Conservation (phyloP, 2,113 vertebrate species). For the Hypocryptadius cinnamomeus region DNA sequence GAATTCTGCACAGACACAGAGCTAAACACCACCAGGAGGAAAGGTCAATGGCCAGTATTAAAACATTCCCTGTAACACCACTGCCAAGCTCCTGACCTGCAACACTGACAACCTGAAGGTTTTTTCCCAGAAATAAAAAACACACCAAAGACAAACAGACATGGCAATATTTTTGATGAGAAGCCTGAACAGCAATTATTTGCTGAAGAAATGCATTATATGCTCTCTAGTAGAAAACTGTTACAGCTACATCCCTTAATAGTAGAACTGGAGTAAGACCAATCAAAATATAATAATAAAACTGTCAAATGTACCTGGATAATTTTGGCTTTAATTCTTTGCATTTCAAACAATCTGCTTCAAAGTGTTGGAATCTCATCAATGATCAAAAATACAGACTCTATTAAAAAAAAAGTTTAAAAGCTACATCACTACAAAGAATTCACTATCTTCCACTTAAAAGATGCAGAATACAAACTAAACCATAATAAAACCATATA, state of each 20-base stretch:
- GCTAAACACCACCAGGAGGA: neutral
- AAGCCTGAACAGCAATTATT: neutral
- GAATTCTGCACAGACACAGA: neutral
- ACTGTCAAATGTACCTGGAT: neutral
- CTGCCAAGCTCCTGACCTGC: neutral
- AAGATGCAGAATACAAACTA: neutral
- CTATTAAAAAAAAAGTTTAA: neutral
- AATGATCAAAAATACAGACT: slow-evolving; percentile 17
- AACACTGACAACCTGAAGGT: rapidly evolving
- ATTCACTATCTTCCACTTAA: neutral
- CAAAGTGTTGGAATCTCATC: neutral
- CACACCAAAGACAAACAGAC: neutral
- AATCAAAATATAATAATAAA: neutral
- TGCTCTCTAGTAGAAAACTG: neutral
- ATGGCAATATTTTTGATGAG: neutral
- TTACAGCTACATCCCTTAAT: neutral
- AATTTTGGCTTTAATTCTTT: neutral
- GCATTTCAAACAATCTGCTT: slow-evolving; percentile 10
- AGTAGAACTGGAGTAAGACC: neutral
- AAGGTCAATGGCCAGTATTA: neutral
- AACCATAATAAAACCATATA: neutral
- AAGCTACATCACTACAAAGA: neutral
- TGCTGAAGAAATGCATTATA: neutral
- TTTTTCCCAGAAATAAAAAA: neutral
- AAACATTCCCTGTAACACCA: neutral